Conservation (phyloP, 2,888 invertebrate species). For the Lymantria dispar region DNA sequence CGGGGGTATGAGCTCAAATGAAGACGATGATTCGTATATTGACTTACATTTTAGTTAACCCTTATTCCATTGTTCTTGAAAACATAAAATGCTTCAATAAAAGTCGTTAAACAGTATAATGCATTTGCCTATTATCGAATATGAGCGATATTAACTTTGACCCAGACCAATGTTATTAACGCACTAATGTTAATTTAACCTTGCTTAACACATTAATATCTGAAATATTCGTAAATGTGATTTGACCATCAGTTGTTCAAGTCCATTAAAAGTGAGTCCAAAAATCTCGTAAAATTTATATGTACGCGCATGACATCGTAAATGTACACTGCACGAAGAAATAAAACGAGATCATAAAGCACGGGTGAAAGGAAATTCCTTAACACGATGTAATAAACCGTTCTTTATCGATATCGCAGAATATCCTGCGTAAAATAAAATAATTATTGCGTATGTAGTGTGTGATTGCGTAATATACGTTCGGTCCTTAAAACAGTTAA, state of each 20-base stretch:
- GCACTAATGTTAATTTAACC: constrained; percentile 36
- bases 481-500: background rate
- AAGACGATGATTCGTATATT: too few relatives aligned
- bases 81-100: constrained; percentile 27
- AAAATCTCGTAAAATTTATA: constrained; percentile 73
- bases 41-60: too few relatives aligned
- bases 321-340: constrained; percentile 57
- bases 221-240: constrained; percentile 42
- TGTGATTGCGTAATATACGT: background rate
- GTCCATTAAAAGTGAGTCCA: constrained; percentile 61
- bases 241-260: constrained; percentile 45
- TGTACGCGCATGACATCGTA: constrained; percentile 66
- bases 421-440: constrained; percentile 28
- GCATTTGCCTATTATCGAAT: constrained; percentile 8
- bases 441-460: constrained; percentile 12
- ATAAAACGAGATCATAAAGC: constrained; percentile 62
- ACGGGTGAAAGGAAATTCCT: constrained; percentile 53
- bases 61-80: too few relatives aligned
- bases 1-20: too few relatives aligned
- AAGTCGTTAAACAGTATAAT: constrained; percentile 22
- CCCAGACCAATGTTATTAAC: constrained; percentile 35
- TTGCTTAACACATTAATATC: constrained; percentile 23
- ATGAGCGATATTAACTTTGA: constrained; percentile 36
- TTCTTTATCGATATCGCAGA: constrained; percentile 37
- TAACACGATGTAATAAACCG: constrained; percentile 45